Conservation (phyloP, 1,140 invertebrate species). For the Lysiphlebus fabarum region DNA sequence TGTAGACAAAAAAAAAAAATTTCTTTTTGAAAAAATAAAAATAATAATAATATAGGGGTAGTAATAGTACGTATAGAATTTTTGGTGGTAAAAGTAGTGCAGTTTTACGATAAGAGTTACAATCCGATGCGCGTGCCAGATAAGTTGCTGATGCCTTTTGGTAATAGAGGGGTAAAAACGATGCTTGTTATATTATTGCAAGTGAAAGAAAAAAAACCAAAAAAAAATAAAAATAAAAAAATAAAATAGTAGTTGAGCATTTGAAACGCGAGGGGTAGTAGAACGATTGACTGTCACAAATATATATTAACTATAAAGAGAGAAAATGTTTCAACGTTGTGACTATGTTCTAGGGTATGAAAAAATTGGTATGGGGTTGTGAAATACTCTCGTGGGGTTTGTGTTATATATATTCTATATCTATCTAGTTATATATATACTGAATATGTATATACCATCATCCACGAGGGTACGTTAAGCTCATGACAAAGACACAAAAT, state of each 20-base stretch:
- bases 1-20: too few relatives aligned
- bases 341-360: slow-evolving; percentile 20
- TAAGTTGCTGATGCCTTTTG: slow-evolving; percentile 52
- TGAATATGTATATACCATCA: too few relatives aligned
- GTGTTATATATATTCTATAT: slow-evolving; percentile 15
- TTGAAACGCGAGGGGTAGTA: too few relatives aligned
- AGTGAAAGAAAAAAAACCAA: slow-evolving; percentile 2
- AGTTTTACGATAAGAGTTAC: slow-evolving; percentile 52
- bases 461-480: slow-evolving; percentile 19
- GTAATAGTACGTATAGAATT: slow-evolving; percentile 21
- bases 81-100: slow-evolving; percentile 51
- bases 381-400: slow-evolving; percentile 25
- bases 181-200: slow-evolving; percentile 17
- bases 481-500: slow-evolving; percentile 12
- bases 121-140: slow-evolving; percentile 58
- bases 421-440: slow-evolving; percentile 25
- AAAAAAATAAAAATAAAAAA: background rate
- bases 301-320: slow-evolving; percentile 1
- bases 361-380: slow-evolving; percentile 12
- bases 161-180: slow-evolving; percentile 20
- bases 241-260: background rate
- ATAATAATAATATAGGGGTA: slow-evolving; percentile 11
- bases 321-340: slow-evolving; percentile 20
- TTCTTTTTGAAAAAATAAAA: background rate
- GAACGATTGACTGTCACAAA: too few relatives aligned